Evolutionary conservation across 2,888 invertebrate genomes (phyloP).

Genomic region (Agrotis clavis): DNA sequence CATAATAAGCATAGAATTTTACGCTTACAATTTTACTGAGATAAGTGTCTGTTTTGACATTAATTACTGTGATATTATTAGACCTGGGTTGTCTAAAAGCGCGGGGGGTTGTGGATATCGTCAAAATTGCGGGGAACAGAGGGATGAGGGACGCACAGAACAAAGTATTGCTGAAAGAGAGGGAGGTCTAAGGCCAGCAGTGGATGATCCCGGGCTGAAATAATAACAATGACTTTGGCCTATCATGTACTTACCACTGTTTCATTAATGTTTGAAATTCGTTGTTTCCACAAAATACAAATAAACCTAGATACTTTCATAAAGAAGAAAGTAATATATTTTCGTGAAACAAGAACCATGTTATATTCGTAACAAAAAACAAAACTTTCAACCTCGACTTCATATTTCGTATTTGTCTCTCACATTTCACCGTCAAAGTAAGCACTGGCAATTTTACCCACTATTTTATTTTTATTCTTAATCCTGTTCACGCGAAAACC

Average conservation of each 20-base stretch:
- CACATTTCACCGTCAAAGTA: slow-evolving; percentile 60
- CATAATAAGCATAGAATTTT: slow-evolving; percentile 16
- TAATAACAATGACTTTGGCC: no score
- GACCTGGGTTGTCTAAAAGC: no score
- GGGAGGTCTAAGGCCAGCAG: no score
- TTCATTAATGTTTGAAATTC: no score
- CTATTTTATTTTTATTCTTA: slow-evolving; percentile 65
- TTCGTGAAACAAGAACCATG: not conserved
- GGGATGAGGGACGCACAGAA: no score
- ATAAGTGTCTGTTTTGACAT: not conserved
- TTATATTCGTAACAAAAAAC: slow-evolving; percentile 11
- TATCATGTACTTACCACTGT: no score
- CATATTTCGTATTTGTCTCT: slow-evolving; percentile 67
- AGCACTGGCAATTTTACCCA: slow-evolving; percentile 64
- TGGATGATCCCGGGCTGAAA: no score
- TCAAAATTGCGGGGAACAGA: no score
- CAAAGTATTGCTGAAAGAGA: no score
- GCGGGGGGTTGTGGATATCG: no score
- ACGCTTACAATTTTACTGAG: slow-evolving; percentile 4
- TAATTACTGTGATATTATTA: not conserved
- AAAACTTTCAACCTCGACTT: slow-evolving; percentile 45
- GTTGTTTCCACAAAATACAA: not conserved
- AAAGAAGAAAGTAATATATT: not conserved
- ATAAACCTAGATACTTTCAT: not conserved
- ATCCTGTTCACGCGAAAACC: slow-evolving; percentile 70